Conservation (phyloP, 2,113 vertebrate genomes). For the Genyomyrus donnyi region DNA sequence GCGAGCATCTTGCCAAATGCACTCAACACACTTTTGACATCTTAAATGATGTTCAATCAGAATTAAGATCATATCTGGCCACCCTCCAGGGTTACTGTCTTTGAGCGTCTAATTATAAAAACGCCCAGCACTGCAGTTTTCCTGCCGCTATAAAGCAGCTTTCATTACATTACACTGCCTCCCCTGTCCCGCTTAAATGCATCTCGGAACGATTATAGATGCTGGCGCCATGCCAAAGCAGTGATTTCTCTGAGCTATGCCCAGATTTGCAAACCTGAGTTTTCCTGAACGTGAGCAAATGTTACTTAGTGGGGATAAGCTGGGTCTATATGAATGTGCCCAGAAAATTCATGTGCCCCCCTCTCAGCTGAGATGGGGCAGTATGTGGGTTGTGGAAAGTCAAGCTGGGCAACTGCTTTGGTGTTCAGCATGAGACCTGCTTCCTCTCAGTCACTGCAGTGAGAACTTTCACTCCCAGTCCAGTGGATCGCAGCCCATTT, state of each 20-base stretch:
- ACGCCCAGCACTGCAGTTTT: conserved; percentile 20
- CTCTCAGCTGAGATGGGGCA: not conserved
- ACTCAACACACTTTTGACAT: conserved; percentile 11
- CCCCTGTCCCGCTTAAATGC: conserved; percentile 21
- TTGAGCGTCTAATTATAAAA: conserved; percentile 26
- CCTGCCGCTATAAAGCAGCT: conserved; percentile 24
- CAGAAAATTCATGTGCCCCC: not conserved
- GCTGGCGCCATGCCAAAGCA: conserved; percentile 14
- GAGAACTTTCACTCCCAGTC: not conserved
- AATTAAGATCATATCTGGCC: conserved; percentile 23
- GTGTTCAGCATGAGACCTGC: not conserved
- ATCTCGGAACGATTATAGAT: conserved; percentile 21
- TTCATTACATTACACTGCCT: conserved; percentile 26
- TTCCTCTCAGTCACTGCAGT: not conserved
- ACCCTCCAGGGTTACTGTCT: conserved; percentile 18
- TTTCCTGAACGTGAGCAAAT: not conserved
- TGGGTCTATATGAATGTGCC: not conserved
- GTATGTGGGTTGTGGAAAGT: not conserved
- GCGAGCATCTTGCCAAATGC: conserved; percentile 1
- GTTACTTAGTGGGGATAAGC: not conserved
- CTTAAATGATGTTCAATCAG: conserved; percentile 22
- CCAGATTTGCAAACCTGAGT: not conserved
- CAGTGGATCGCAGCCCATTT: not conserved
- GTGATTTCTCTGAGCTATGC: not conserved
- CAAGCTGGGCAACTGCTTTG: not conserved